Evolutionary conservation across 2,888 invertebrate genomes (phyloP).

Genomic region (Cataglyphis altisquamis): DNA sequence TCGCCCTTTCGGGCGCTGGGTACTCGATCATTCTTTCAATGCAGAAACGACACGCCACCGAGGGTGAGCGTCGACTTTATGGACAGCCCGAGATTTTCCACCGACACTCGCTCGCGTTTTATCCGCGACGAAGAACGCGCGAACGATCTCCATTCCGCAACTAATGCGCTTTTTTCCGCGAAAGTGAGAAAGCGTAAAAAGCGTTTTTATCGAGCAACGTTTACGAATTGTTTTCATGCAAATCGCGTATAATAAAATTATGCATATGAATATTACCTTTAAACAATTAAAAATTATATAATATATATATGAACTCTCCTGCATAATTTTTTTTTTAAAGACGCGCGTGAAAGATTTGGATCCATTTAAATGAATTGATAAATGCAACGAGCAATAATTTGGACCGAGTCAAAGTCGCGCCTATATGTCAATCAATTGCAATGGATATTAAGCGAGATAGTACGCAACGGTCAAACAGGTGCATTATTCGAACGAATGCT

Average conservation of each 20-base stretch:
- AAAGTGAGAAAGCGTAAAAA: slow-evolving; percentile 17
- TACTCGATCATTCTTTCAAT: slow-evolving; percentile 75
- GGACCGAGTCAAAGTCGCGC: neutral
- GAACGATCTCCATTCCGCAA: slow-evolving; percentile 41
- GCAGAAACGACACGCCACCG: slow-evolving; percentile 54
- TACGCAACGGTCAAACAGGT: slow-evolving; percentile 79
- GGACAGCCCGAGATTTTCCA: slow-evolving; percentile 61
- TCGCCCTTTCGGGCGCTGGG: slow-evolving; percentile 50
- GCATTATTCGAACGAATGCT: slow-evolving; percentile 82
- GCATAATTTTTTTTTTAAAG: neutral
- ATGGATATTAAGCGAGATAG: slow-evolving; percentile 8
- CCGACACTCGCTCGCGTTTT: slow-evolving; percentile 28
- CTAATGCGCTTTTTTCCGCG: slow-evolving; percentile 25
- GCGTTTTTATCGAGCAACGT: slow-evolving; percentile 24
- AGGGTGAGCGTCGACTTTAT: slow-evolving; percentile 49
- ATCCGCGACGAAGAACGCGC: slow-evolving; percentile 41
- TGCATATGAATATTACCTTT: neutral
- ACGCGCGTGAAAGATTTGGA: neutral
- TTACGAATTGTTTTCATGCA: slow-evolving; percentile 21
- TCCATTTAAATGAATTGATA: neutral
- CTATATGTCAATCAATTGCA: neutral
- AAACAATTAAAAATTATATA: neutral
- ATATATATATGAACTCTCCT: neutral
- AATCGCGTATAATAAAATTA: slow-evolving; percentile 13
- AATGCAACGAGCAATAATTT: neutral